phyloP scores from a whole-genome alignment of 2,113 vertebrate species.

The Cebidichthys violaceus region DNA sequence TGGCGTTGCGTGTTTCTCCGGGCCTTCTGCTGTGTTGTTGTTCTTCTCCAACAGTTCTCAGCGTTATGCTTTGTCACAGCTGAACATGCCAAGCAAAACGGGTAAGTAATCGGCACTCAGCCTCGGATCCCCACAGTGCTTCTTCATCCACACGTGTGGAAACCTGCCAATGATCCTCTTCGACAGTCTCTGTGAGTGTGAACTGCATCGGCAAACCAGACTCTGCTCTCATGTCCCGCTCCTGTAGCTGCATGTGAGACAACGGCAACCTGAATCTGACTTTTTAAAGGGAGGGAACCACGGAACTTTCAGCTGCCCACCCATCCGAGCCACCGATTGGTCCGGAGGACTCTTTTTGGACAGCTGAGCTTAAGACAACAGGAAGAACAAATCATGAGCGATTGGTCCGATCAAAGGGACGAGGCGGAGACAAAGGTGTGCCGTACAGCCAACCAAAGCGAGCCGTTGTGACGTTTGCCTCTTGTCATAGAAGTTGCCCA shows the following conservation, averaged over 20 bases:
- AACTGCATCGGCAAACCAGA: slow-evolving; percentile 35
- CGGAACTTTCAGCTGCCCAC: slow-evolving; percentile 67
- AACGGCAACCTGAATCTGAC: slow-evolving; percentile 70
- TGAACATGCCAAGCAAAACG: slow-evolving; percentile 20
- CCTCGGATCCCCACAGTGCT: neutral
- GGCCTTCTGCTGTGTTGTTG: slow-evolving; percentile 29
- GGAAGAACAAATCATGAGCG: slow-evolving; percentile 64
- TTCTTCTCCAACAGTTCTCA: slow-evolving; percentile 16
- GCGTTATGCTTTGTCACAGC: slow-evolving; percentile 18
- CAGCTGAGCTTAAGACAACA: slow-evolving; percentile 69
- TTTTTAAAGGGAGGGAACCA: slow-evolving; percentile 80
- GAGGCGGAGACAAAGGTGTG: slow-evolving; percentile 79
- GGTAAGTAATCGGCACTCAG: neutral
- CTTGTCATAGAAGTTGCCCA: slow-evolving; percentile 82
- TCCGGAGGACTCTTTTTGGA: slow-evolving; percentile 41
- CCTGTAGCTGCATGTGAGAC: slow-evolving; percentile 69
- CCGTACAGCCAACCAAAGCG: slow-evolving; percentile 82
- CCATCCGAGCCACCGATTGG: slow-evolving; percentile 80
- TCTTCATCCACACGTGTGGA: slow-evolving; percentile 45
- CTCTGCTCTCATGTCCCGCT: slow-evolving; percentile 36
- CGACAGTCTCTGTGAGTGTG: slow-evolving; percentile 27
- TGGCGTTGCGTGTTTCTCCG: neutral
- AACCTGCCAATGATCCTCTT: slow-evolving; percentile 19
- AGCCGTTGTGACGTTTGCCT: slow-evolving; percentile 82
- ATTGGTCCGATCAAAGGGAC: slow-evolving; percentile 70